These are phyloP conservation scores for Columba janthina DNA, from an alignment of 2,113 vertebrate genomes.

Conservation along the genomic window DNA sequence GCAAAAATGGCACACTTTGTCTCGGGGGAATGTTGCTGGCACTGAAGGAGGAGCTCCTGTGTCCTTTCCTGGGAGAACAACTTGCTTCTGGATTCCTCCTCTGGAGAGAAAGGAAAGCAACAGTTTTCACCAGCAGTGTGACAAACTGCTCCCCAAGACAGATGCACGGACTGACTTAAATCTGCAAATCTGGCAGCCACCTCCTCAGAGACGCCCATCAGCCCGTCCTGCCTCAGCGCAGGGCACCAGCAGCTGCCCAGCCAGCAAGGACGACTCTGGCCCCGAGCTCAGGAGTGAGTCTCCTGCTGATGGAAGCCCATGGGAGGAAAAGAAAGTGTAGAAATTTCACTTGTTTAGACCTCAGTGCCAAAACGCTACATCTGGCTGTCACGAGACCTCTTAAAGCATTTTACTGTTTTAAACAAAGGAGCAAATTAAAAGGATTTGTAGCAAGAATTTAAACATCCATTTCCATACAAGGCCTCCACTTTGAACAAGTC, in stretches of 20 bases:
- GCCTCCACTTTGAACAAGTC: not conserved
- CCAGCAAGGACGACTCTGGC: not conserved
- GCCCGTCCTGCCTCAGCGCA: not conserved
- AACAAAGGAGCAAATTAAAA: not conserved
- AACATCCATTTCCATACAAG: not conserved
- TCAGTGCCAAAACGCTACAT: not conserved
- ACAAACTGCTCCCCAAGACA: not conserved
- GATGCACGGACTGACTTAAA: not conserved
- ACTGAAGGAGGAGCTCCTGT: not conserved
- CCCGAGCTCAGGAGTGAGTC: not conserved
- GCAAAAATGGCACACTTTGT: not conserved
- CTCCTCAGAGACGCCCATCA: not conserved
- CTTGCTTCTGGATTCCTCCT: not conserved
- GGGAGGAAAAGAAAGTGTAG: not conserved
- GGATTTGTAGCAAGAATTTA: not conserved
- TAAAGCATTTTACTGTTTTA: not conserved
- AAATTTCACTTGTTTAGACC: not conserved
- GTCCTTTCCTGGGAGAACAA: not conserved
- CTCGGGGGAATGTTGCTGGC: not conserved
- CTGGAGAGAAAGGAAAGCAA: not conserved
- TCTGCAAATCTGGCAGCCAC: not conserved
- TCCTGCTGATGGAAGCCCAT: not conserved
- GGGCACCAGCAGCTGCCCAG: not conserved
- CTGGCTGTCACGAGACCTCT: not conserved
- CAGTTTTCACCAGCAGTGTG: not conserved